Conservation (phyloP, 2,113 vertebrate species). For the Ornithorhynchus anatinus region DNA sequence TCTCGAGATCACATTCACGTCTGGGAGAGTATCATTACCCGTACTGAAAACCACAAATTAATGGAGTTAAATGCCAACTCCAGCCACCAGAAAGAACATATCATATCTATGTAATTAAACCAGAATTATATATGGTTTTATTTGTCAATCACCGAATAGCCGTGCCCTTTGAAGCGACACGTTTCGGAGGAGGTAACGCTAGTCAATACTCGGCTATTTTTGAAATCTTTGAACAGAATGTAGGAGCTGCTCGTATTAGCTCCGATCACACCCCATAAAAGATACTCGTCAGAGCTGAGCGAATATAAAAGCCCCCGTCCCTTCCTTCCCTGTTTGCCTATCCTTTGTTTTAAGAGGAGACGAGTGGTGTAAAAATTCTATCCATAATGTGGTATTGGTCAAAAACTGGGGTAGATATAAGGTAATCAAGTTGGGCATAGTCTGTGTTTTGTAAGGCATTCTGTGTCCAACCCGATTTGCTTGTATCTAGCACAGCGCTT, state of each 20-base stretch:
- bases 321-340: too few relatives aligned
- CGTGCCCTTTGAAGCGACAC: neutral
- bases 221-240: slow-evolving; percentile 4
- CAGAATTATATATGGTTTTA: neutral
- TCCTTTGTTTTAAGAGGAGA: too few relatives aligned
- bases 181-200: neutral
- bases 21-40: too few relatives aligned
- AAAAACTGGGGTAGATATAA: too few relatives aligned
- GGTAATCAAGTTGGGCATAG: too few relatives aligned
- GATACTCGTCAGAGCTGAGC: neutral
- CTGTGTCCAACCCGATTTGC: too few relatives aligned
- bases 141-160: neutral
- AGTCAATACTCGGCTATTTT: neutral
- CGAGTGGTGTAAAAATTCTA: too few relatives aligned
- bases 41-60: neutral
- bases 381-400: too few relatives aligned
- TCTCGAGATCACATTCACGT: too few relatives aligned
- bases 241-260: neutral
- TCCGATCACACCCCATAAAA: neutral
- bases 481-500: too few relatives aligned
- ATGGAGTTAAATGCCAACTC: neutral
- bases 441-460: too few relatives aligned
- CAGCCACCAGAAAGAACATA: neutral
- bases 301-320: neutral
- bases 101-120: neutral